These are phyloP conservation scores for Urocolius indicus DNA, from an alignment of 2,113 vertebrate species.

Conservation along the genomic window DNA sequence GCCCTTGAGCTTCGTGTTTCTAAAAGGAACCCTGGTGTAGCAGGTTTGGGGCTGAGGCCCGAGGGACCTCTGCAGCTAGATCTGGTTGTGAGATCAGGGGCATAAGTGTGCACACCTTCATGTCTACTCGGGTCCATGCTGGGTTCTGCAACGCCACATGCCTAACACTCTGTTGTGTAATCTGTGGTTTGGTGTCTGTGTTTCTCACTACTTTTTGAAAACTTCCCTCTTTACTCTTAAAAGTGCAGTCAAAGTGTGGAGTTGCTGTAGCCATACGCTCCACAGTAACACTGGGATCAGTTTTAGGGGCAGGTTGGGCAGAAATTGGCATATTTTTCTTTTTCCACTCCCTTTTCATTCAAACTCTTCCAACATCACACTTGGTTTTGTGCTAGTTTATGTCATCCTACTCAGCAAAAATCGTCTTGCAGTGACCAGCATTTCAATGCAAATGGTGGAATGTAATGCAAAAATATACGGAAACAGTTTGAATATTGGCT, in stretches of 20 bases:
- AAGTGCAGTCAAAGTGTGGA: slow-evolving; percentile 71
- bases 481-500: slow-evolving; percentile 82
- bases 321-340: slow-evolving; percentile 5
- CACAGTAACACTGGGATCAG: background rate
- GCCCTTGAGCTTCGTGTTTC: background rate
- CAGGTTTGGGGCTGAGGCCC: background rate
- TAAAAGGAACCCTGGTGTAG: accelerated
- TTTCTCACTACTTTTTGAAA: slow-evolving; percentile 71
- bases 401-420: slow-evolving; percentile 44
- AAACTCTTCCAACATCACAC: slow-evolving; percentile 63
- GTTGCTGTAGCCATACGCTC: background rate
- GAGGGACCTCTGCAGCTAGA: background rate
- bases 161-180: slow-evolving; percentile 69
- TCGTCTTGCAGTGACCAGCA: slow-evolving; percentile 77
- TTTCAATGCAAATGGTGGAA: slow-evolving; percentile 75
- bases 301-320: slow-evolving; percentile 49
- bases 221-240: slow-evolving; percentile 69
- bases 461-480: slow-evolving; percentile 63
- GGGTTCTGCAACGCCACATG: slow-evolving; percentile 31
- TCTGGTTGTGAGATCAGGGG: background rate
- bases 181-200: slow-evolving; percentile 71
- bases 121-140: slow-evolving; percentile 37
- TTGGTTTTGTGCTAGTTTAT: slow-evolving; percentile 56
- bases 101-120: background rate
- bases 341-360: slow-evolving; percentile 29